A percentile compares a stretch with the other conserved stretches of the same genome.
These are phyloP conservation scores for Liolophura sinensis DNA, from an alignment of 1,140 invertebrate genomes.

Conservation along the genomic window DNA sequence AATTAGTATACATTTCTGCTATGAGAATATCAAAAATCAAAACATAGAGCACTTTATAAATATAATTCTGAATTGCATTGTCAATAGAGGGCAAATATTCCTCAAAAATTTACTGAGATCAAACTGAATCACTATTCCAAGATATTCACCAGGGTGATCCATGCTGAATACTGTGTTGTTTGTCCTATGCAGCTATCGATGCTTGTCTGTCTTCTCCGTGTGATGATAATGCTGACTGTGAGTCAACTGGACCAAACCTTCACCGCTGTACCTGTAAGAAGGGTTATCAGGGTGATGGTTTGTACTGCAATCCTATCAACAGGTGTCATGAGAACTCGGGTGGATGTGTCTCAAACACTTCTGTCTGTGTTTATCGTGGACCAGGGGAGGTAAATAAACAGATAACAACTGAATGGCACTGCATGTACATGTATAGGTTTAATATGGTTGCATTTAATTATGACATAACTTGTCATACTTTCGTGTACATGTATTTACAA, in stretches of 20 bases:
- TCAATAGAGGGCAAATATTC: background rate
- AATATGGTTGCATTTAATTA: too few relatives aligned
- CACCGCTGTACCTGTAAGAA: conserved; percentile 32
- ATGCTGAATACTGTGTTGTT: background rate
- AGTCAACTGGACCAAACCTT: conserved; percentile 17
- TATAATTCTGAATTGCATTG: background rate
- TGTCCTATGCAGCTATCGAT: conserved; percentile 30
- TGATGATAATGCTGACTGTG: conserved; percentile 26
- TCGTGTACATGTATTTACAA: too few relatives aligned
- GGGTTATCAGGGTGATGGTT: conserved; percentile 39
- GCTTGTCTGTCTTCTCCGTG: conserved; percentile 23
- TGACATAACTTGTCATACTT: too few relatives aligned
- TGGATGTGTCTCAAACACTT: conserved; percentile 30
- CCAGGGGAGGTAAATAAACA: conserved; percentile 29
- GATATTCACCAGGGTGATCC: background rate
- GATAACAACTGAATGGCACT: too few relatives aligned
- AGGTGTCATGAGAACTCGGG: conserved; percentile 36
- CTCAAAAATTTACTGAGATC: too few relatives aligned
- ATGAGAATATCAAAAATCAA: too few relatives aligned
- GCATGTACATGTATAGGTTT: too few relatives aligned
- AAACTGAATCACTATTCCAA: too few relatives aligned
- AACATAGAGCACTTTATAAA: background rate
- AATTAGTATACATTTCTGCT: too few relatives aligned
- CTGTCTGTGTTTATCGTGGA: conserved; percentile 30
- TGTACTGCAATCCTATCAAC: conserved; percentile 36